Conservation (phyloP, 2,888 invertebrate species). For the Eupithecia subumbrata region DNA sequence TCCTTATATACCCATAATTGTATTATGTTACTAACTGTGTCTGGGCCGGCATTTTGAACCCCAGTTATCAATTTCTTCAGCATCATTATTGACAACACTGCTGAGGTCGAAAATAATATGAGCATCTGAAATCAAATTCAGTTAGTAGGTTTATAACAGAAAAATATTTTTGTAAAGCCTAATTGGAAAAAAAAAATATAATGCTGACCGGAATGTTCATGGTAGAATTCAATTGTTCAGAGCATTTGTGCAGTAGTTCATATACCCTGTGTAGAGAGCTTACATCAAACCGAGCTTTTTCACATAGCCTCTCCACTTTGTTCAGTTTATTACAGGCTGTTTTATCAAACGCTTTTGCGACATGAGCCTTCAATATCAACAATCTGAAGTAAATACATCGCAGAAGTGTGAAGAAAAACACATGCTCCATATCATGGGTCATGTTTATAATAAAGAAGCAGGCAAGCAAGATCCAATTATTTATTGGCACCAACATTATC, state of each 20-base stretch:
- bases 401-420: slow-evolving; percentile 59
- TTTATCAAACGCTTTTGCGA: slow-evolving; percentile 51
- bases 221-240: slow-evolving; percentile 63
- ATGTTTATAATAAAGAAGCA: slow-evolving; percentile 45
- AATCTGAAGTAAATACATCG: slow-evolving; percentile 57
- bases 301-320: slow-evolving; percentile 57
- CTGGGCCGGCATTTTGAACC: slow-evolving; percentile 50
- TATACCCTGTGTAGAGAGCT: slow-evolving; percentile 63
- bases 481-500: neutral
- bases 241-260: slow-evolving; percentile 65
- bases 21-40: slow-evolving; percentile 12
- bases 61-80: slow-evolving; percentile 58
- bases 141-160: neutral
- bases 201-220: slow-evolving; percentile 67
- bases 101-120: slow-evolving; percentile 61
- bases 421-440: slow-evolving; percentile 62
- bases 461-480: neutral
- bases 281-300: slow-evolving; percentile 58
- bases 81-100: slow-evolving; percentile 63
- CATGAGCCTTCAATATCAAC: slow-evolving; percentile 62
- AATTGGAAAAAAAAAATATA: neutral
- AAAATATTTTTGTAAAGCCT: neutral
- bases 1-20: neutral
- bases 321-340: slow-evolving; percentile 41
- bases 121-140: slow-evolving; percentile 58